phyloP scores from a whole-genome alignment of 2,113 vertebrate species.

The Lagopus muta region DNA sequence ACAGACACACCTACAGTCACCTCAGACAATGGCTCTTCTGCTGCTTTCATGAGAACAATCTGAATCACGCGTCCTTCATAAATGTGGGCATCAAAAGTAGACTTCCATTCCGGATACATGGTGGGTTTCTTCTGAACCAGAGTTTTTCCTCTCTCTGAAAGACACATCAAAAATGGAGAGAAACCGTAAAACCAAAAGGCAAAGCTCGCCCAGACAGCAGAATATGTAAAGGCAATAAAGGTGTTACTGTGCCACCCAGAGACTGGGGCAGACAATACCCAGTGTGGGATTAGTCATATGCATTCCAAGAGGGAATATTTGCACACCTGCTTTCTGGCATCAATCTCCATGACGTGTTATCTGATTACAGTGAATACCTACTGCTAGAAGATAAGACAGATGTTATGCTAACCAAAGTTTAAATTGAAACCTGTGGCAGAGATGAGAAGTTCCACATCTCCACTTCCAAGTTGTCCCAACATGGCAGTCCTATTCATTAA shows the following conservation, averaged over 20 bases:
- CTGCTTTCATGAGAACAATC: slow-evolving; percentile 93
- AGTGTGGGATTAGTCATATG: not conserved
- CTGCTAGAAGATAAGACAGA: not conserved
- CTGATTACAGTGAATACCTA: not conserved
- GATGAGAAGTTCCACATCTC: not conserved
- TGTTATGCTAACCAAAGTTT: not conserved
- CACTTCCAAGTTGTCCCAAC: not conserved
- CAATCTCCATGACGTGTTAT: not conserved
- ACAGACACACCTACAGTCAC: slow-evolving; percentile 94
- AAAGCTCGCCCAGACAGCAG: not conserved
- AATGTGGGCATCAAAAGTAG: slow-evolving; percentile 94
- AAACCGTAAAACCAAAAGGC: not conserved
- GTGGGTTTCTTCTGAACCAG: slow-evolving; percentile 95
- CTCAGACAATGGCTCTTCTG: slow-evolving; percentile 92
- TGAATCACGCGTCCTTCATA: slow-evolving; percentile 96
- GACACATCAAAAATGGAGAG: not conserved
- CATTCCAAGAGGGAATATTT: not conserved
- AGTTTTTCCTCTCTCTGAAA: slow-evolving; percentile 93
- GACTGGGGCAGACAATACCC: not conserved
- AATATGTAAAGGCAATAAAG: not conserved
- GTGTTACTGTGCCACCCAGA: not conserved
- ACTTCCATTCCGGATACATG: slow-evolving; percentile 98
- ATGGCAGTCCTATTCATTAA: not conserved
- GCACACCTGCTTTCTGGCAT: not conserved
- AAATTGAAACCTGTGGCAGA: not conserved